Conservation (phyloP, 1,140 invertebrate species). For the Drosophila pachea region DNA sequence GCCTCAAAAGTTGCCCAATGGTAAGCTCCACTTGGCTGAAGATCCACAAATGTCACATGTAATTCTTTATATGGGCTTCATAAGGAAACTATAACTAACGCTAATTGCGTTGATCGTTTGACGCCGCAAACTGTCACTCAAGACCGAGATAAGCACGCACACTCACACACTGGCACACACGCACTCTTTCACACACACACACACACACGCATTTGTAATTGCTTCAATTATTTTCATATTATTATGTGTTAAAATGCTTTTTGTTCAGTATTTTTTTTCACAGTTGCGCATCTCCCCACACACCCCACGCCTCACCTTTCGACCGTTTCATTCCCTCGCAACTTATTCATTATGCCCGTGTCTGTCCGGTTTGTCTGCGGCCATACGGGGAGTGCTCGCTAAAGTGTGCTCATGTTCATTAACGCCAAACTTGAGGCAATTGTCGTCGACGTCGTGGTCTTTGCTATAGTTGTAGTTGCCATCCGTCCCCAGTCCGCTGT, state of each 20-base stretch:
- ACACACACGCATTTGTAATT: slow-evolving; percentile 52
- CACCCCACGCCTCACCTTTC: background rate
- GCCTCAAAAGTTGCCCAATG: too few relatives aligned
- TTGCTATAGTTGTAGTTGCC: slow-evolving; percentile 2
- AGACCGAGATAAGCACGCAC: slow-evolving; percentile 14
- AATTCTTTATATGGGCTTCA: slow-evolving; percentile 31
- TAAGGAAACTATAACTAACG: slow-evolving; percentile 53
- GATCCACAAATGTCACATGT: slow-evolving; percentile 39
- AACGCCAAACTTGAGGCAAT: slow-evolving; percentile 77
- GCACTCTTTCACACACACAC: background rate
- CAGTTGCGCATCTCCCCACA: slow-evolving; percentile 32
- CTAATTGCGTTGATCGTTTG: slow-evolving; percentile 64
- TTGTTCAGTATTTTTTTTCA: slow-evolving; percentile 56
- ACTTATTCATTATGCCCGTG: slow-evolving; percentile 61
- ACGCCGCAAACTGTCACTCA: slow-evolving; percentile 22
- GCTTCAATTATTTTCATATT: slow-evolving; percentile 77
- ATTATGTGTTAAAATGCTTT: slow-evolving; percentile 75
- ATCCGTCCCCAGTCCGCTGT: slow-evolving; percentile 24
- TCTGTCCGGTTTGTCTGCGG: slow-evolving; percentile 32
- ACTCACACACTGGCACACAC: slow-evolving; percentile 12
- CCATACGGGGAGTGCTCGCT: slow-evolving; percentile 44
- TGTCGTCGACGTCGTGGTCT: slow-evolving; percentile 57
- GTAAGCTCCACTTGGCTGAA: too few relatives aligned
- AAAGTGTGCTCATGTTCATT: slow-evolving; percentile 77
- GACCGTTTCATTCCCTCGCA: slow-evolving; percentile 32